Conservation (phyloP, 2,797 vertebrate species). For the Sus cebifrons region DNA sequence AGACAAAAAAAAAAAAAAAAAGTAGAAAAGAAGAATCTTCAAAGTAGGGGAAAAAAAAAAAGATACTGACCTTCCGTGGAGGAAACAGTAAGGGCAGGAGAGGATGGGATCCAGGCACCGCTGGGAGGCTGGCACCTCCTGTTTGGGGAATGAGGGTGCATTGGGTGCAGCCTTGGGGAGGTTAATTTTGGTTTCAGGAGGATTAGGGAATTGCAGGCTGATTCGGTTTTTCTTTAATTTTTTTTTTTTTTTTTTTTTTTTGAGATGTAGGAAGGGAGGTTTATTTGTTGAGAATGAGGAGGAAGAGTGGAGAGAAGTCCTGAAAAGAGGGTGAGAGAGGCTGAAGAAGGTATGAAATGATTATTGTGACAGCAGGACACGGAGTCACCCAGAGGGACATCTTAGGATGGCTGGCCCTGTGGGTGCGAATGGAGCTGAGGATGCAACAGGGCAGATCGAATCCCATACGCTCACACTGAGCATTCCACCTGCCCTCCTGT, state of each 20-base stretch:
- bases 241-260: not conserved
- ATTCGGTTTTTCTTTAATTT: not conserved
- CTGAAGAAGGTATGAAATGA: not conserved
- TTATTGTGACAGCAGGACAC: too few relatives aligned
- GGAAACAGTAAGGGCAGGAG: not conserved
- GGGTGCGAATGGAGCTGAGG: not conserved
- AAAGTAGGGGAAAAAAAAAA: not conserved
- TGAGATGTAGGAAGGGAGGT: not conserved
- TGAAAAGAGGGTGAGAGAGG: not conserved
- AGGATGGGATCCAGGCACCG: fast-evolving
- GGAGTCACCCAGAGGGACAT: not conserved
- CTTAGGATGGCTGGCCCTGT: fast-evolving
- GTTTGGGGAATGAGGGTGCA: fast-evolving
- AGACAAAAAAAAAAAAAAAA: too few relatives aligned
- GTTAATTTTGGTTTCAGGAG: not conserved
- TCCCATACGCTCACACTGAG: fast-evolving
- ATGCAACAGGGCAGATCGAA: not conserved
- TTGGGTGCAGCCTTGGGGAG: fast-evolving
- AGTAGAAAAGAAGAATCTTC: too few relatives aligned
- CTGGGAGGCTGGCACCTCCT: not conserved
- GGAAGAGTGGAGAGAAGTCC: not conserved
- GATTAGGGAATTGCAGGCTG: not conserved
- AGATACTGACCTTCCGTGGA: not conserved
- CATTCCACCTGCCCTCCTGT: not conserved
- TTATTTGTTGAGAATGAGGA: not conserved